These are phyloP conservation scores for Cephus pulcher DNA, from an alignment of 2,888 invertebrate genomes.

Conservation along the genomic window DNA sequence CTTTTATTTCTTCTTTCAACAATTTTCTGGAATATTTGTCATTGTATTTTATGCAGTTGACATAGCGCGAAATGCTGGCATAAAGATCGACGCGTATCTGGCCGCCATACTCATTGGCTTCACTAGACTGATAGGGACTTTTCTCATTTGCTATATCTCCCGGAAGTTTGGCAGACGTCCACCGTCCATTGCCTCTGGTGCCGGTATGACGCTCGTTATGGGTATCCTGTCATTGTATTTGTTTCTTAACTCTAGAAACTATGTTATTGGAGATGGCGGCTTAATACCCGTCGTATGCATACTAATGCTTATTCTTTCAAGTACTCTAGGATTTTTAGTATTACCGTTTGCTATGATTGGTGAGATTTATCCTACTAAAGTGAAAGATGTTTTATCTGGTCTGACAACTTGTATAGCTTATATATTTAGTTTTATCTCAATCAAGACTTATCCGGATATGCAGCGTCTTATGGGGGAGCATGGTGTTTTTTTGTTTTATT, in stretches of 20 bases:
- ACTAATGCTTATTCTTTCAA: conserved; percentile 68
- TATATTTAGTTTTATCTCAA: conserved; percentile 69
- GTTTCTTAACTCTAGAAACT: conserved; percentile 50
- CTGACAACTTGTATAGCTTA: conserved; percentile 68
- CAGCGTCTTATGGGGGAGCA: conserved; percentile 59
- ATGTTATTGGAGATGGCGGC: conserved; percentile 42
- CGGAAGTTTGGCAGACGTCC: conserved; percentile 71
- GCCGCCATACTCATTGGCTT: conserved; percentile 69
- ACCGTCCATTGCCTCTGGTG: conserved; percentile 72
- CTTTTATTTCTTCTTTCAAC: conserved; percentile 71
- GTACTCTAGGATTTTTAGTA: conserved; percentile 70
- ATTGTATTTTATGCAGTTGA: conserved; percentile 71
- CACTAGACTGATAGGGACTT: conserved; percentile 66
- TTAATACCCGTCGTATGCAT: conserved; percentile 66
- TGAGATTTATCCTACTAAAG: conserved; percentile 69
- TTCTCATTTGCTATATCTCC: conserved; percentile 66
- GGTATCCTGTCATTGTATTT: conserved; percentile 66
- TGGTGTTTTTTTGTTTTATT: conserved; percentile 70
- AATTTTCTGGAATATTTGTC: conserved; percentile 71
- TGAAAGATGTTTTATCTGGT: conserved; percentile 69
- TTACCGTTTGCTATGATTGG: conserved; percentile 72
- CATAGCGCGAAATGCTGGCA: conserved; percentile 67
- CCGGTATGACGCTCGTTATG: conserved; percentile 71
- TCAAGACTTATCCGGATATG: conserved; percentile 69
- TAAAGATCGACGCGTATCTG: conserved; percentile 66